A percentile compares a stretch with the other conserved stretches of the same genome.
phyloP scores from a whole-genome alignment of 2,113 vertebrate genomes.

The Mungos mungo region DNA sequence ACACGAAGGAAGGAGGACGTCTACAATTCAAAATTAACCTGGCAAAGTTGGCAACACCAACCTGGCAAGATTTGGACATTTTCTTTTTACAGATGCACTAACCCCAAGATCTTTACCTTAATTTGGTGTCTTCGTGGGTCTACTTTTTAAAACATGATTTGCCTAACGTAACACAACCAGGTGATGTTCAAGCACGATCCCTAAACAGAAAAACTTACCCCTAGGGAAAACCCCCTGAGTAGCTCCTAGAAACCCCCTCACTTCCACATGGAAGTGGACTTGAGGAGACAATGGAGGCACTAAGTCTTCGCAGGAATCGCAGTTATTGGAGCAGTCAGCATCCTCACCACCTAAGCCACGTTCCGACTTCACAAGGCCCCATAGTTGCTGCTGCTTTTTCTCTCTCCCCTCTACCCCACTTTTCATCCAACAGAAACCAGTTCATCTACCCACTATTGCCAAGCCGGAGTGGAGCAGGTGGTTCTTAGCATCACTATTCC shows the following conservation, averaged over 20 bases:
- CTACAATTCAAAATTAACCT: conserved; percentile 48
- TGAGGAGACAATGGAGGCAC: neutral
- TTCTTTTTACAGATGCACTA: conserved; percentile 16
- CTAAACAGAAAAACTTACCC: neutral
- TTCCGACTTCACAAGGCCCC: neutral
- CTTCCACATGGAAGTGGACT: neutral
- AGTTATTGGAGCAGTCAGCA: neutral
- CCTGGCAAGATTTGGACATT: conserved; percentile 31
- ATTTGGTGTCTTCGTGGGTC: conserved; percentile 35
- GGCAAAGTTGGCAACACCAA: conserved; percentile 13
- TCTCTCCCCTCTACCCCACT: neutral
- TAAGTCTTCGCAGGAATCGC: neutral
- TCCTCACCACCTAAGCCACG: neutral
- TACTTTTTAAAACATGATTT: conserved; percentile 7
- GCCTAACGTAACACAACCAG: neutral
- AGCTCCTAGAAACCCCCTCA: neutral
- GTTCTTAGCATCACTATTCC: neutral
- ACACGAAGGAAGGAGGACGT: conserved; percentile 66
- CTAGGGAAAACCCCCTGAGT: neutral
- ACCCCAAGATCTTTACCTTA: conserved; percentile 12
- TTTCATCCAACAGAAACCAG: neutral
- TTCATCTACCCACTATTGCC: neutral
- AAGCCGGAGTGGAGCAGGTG: neutral
- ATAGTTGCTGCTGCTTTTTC: neutral
- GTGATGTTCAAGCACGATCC: neutral